Evolutionary conservation across 2,113 vertebrate species (phyloP).

Genomic region (Turnix velox): DNA sequence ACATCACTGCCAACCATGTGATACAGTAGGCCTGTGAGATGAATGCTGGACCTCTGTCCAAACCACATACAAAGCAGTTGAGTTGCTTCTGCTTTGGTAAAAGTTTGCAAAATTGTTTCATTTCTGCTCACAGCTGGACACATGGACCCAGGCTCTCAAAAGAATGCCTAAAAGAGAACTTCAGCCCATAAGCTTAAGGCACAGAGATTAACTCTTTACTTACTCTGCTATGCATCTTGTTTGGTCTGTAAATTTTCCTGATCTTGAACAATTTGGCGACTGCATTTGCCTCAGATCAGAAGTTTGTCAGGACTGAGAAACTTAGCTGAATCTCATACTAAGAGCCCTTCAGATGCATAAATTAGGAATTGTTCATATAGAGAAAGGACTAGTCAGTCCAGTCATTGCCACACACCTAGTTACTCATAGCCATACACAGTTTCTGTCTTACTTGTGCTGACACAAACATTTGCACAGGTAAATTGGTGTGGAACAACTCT

Average conservation of each 20-base stretch:
- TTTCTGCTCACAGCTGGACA: neutral
- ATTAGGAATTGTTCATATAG: neutral
- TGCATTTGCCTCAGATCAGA: neutral
- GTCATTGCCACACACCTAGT: neutral
- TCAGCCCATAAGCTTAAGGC: neutral
- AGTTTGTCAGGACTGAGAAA: neutral
- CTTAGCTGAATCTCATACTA: neutral
- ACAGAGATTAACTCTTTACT: neutral
- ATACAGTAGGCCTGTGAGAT: neutral
- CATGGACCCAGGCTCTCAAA: neutral
- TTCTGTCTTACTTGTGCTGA: neutral
- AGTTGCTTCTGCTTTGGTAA: neutral
- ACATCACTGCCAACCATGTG: neutral
- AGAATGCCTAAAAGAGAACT: neutral
- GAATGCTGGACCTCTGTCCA: neutral
- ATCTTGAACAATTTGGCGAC: neutral
- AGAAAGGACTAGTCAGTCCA: neutral
- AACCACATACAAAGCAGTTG: neutral
- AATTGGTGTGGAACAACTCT: neutral
- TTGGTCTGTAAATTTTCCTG: neutral
- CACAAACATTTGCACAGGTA: neutral
- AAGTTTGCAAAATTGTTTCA: slow-evolving; percentile 1
- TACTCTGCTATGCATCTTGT: neutral
- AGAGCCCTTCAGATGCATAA: neutral
- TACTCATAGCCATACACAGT: neutral